Base-by-base conservation (phyloP, 2,888 invertebrate genomes). In the Molorchus minor region DNA sequence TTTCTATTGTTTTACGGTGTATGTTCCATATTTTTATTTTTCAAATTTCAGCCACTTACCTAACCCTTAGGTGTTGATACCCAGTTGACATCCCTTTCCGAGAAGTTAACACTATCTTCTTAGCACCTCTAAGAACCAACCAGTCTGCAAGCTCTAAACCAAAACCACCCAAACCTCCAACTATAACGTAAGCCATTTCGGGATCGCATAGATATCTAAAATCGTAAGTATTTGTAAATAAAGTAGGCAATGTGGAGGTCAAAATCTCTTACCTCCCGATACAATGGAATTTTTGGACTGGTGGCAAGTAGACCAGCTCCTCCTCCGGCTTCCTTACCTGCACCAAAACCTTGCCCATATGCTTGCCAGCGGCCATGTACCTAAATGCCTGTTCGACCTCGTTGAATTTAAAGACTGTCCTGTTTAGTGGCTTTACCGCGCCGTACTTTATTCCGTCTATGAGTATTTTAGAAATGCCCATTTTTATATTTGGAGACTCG, bases 281-380 rank as follows among this genome's bases (percentile, higher is more conserved):
- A 33, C 33, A 33, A 33, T 7, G 12, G 12, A 33, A 33, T 12
- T 33, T 33, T 33, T 33, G 3, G 8, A 25, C 25, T 25, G 25
- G 8, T 25, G 3, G 25, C 3, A 5, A 8, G 8, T 25, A 3
- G 25, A 25, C 3, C 8, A 25, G n/a, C 12, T 7, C 33, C 3
- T 33, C 33, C 12, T 33, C 33, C n/a, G 3, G 3, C 3, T 7
- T 33, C 3, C 33, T 7, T 3, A 78, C 69, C 68, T 81, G 73
- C 10, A 84, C 73, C 8, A 84, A 45, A 0, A 83, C 81, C 82
- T 94, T 94, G 43, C 93, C 93, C 44, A 92, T 89, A 75, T 94
- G 93, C 77, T 3, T 33, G 3, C 33, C 33, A 3, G 10, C 12
- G 33, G 33, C 33, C 33, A 33, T 33, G 33, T 7, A 33, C 12